Conservation (phyloP, 2,113 vertebrate genomes). For the Cercocebus atys region DNA sequence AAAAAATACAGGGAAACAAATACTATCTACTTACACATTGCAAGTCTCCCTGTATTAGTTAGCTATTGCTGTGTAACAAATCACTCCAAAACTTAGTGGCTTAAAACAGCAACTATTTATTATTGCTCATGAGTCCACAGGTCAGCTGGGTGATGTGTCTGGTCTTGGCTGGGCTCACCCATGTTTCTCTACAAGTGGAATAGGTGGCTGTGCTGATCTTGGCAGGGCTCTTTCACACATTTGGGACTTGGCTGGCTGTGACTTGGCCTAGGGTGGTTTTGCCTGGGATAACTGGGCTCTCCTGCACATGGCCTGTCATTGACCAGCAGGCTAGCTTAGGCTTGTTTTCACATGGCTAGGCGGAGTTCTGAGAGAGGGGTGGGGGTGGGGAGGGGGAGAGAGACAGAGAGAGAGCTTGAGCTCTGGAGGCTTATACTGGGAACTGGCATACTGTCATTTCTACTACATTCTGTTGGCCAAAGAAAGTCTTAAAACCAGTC, state of each 20-base stretch:
- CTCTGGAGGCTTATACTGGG: background rate
- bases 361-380: background rate
- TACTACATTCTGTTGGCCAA: background rate
- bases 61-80: slow-evolving; percentile 1
- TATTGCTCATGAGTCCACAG: background rate
- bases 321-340: background rate
- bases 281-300: background rate
- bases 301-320: background rate
- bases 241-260: background rate
- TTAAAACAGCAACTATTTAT: background rate
- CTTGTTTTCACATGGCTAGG: background rate
- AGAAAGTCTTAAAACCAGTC: background rate
- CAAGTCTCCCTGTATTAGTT: background rate
- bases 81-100: background rate
- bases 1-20: too few relatives aligned
- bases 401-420: background rate
- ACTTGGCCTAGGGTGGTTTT: background rate
- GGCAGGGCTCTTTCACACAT: background rate
- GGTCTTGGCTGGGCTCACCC: background rate
- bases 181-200: background rate
- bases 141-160: background rate
- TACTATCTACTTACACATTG: background rate
- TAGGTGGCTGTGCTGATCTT: background rate
- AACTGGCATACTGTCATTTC: background rate
- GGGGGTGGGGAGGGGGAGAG: too few relatives aligned